Conservation (phyloP, 2,113 vertebrate species). For the Nothocercus julius region DNA sequence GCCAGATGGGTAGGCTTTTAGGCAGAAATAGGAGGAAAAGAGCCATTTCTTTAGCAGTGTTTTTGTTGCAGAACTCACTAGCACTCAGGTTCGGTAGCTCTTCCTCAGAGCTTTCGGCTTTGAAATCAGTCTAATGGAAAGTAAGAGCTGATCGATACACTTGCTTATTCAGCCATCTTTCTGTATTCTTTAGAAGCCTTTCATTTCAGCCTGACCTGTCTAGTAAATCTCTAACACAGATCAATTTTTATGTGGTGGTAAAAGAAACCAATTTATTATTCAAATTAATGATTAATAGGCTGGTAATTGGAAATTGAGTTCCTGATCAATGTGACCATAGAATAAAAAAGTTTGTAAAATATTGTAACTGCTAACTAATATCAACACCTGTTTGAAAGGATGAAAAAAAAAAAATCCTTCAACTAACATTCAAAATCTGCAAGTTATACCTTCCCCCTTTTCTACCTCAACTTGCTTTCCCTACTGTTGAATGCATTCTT, state of each 20-base stretch:
- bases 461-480: constrained; percentile 32
- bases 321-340: not conserved
- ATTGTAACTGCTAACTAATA: not conserved
- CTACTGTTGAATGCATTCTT: not conserved
- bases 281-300: not conserved
- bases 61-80: not conserved
- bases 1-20: not conserved
- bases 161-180: not conserved
- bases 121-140: not conserved
- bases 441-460: constrained; percentile 30
- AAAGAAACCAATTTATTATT: not conserved
- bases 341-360: not conserved
- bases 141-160: not conserved
- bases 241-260: not conserved
- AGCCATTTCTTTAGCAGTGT: not conserved
- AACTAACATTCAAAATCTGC: not conserved
- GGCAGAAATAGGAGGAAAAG: not conserved
- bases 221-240: not conserved
- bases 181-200: not conserved
- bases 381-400: not conserved
- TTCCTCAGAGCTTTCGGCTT: not conserved
- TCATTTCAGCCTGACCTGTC: not conserved
- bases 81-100: not conserved
- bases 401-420: not conserved
- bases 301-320: not conserved